phyloP scores from a whole-genome alignment of 2,888 invertebrate species.

The Brenthis ino region DNA sequence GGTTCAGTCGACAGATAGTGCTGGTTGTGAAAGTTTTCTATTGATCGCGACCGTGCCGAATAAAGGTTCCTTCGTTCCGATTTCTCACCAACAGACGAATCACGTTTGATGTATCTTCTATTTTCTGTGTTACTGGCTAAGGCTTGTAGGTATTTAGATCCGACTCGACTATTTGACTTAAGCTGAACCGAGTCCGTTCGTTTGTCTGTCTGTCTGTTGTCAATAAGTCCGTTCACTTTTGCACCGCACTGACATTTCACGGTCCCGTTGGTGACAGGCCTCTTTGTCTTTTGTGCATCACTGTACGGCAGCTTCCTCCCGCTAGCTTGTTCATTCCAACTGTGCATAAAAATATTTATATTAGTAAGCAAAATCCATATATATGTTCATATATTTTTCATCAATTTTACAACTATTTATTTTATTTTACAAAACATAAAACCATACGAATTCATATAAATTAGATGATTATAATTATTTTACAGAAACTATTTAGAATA shows the following conservation, averaged over 20 bases:
- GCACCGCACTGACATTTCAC: conserved; percentile 76
- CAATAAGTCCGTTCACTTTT: conserved; percentile 66
- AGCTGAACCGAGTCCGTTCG: conserved; percentile 62
- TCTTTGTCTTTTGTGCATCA: conserved; percentile 81
- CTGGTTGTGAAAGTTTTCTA: conserved; percentile 74
- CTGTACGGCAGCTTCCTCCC: conserved; percentile 79
- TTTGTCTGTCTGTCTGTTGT: conserved; percentile 56
- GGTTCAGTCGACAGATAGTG: conserved; percentile 57
- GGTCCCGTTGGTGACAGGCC: conserved; percentile 70
- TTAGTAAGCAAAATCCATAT: conserved; percentile 1
- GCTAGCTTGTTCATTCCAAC: conserved; percentile 82
- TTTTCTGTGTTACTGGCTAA: conserved; percentile 60
- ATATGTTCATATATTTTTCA: not conserved
- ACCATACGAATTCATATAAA: not conserved
- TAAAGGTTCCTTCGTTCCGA: conserved; percentile 60
- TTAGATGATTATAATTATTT: too few relatives aligned
- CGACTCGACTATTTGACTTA: conserved; percentile 74
- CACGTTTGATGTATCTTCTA: conserved; percentile 66
- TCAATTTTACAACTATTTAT: too few relatives aligned
- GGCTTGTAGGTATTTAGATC: conserved; percentile 76
- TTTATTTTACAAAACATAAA: not conserved
- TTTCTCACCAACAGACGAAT: conserved; percentile 69
- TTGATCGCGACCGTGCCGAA: conserved; percentile 72
- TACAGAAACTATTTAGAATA: too few relatives aligned
- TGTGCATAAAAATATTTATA: conserved; percentile 46